These are phyloP conservation scores for Cryptoleucopteryx plumbea DNA, from an alignment of 2,113 vertebrate species.

Conservation along the genomic window DNA sequence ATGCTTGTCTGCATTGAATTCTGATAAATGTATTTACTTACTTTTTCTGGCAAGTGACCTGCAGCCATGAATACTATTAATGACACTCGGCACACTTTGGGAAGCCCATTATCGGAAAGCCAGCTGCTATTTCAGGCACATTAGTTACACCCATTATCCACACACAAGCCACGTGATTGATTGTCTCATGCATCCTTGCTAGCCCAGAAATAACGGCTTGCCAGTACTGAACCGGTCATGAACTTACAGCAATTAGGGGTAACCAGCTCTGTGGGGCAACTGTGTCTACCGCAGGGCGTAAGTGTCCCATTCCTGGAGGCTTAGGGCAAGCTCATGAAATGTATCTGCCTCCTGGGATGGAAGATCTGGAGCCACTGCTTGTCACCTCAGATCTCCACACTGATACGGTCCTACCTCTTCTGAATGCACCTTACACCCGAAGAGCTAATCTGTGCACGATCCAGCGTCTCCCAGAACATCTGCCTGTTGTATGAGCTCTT, in stretches of 20 bases:
- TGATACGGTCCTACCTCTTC: not conserved
- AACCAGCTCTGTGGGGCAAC: not conserved
- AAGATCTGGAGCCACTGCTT: not conserved
- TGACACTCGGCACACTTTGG: not conserved
- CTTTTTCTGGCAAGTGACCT: conserved; percentile 15
- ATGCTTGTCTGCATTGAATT: not conserved
- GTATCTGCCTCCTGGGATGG: not conserved
- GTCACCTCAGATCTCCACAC: not conserved
- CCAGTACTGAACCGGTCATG: not conserved
- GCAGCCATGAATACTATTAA: conserved; percentile 38
- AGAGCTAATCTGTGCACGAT: not conserved
- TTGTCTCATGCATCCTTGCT: not conserved
- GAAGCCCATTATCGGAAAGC: conserved; percentile 29
- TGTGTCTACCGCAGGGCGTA: not conserved
- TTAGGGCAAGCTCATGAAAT: not conserved
- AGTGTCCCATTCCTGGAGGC: not conserved
- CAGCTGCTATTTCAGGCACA: conserved; percentile 34
- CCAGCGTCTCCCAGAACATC: not conserved
- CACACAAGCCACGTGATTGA: not conserved
- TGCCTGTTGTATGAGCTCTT: not conserved
- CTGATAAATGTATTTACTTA: conserved; percentile 41
- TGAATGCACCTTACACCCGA: not conserved
- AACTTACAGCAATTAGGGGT: not conserved
- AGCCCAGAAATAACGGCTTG: not conserved
- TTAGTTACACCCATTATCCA: conserved; percentile 33